Base-by-base conservation (phyloP, 2,797 vertebrate species). In the Anisognathus igniventris region DNA sequence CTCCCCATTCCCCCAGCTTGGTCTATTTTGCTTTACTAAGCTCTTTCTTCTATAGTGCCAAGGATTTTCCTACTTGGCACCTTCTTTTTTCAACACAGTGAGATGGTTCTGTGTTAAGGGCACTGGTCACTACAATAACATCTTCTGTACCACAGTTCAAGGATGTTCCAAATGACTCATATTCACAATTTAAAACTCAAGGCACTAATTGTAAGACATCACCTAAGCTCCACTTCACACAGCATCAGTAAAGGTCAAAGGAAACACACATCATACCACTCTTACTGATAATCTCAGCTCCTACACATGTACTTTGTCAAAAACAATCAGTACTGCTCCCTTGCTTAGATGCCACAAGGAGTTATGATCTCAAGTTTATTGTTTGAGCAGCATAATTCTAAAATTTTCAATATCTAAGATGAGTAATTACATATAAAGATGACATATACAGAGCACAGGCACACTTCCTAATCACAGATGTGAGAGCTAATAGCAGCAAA, bases 261-360 rank as follows among this genome's bases (percentile, higher is more conserved):
- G 13, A 83, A 65, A 47, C 35, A 45, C 0, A 44, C 2, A 1
- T 4, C 47, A 84, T 21, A 33, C 21, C 23, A 24, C 20, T 76
- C 44, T 48, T 30, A 13, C 9, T 17, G 67, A 42, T 27, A 60
- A 68, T 31, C 27, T 53, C 82, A 66, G 44, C 42, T 68, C 62
- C 71, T 67, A 23, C 14, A 15, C 8, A 54, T 0, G 0, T 8
- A 33, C 8, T 28, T 24, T 31, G 24, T 44, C 57, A 94, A 68
- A 74, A 92, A 30, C 30, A 47, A 51, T 22, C n/a, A 35, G 16
- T 1, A 53, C 40, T 3, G 6, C 50, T 81, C 51, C 58, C 31
- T 25, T 12, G 27, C 47, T 71, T 27, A 44, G 47, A 57, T 1
- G 6, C 25, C 25, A 27, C 37, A 75, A 75, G 30, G 82, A 78